A percentile compares a stretch with the other conserved stretches of the same genome.
These are phyloP conservation scores for Cryptophagus acutangulus DNA, from an alignment of 2,888 invertebrate genomes.

Conservation along the genomic window DNA sequence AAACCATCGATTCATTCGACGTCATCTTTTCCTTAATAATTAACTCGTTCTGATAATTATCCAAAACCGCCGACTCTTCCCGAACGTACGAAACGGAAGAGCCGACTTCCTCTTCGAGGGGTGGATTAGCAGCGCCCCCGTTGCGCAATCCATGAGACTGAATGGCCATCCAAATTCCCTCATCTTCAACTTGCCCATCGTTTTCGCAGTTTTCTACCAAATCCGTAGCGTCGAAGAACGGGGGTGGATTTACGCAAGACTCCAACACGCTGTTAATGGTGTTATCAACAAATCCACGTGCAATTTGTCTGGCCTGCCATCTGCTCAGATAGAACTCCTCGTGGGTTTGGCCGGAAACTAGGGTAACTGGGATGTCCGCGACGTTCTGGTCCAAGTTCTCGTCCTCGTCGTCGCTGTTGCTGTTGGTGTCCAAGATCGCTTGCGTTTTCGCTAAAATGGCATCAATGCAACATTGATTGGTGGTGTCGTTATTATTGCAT, in stretches of 20 bases:
- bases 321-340: conserved; percentile 46
- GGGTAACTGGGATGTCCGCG: conserved; percentile 37
- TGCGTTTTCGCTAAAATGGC: conserved; percentile 33
- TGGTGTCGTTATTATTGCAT: conserved; percentile 17
- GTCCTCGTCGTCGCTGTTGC: conserved; percentile 22
- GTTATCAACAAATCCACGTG: conserved; percentile 64
- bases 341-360: conserved; percentile 37
- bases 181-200: conserved; percentile 61
- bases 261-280: conserved; percentile 65
- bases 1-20: conserved; percentile 17
- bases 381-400: conserved; percentile 23
- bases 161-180: conserved; percentile 70
- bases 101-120: conserved; percentile 8
- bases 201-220: conserved; percentile 54
- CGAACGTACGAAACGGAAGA: conserved; percentile 13
- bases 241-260: conserved; percentile 48
- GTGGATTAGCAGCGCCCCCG: conserved; percentile 19
- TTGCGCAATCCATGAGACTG: conserved; percentile 62
- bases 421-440: conserved; percentile 28
- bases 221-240: conserved; percentile 52
- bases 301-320: conserved; percentile 66
- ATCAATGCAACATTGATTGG: conserved; percentile 32
- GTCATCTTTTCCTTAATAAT: conserved; percentile 25
- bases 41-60: conserved; percentile 35
- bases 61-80: conserved; percentile 32